Conservation (phyloP, 2,797 vertebrate species). For the Lacerta agilis region DNA sequence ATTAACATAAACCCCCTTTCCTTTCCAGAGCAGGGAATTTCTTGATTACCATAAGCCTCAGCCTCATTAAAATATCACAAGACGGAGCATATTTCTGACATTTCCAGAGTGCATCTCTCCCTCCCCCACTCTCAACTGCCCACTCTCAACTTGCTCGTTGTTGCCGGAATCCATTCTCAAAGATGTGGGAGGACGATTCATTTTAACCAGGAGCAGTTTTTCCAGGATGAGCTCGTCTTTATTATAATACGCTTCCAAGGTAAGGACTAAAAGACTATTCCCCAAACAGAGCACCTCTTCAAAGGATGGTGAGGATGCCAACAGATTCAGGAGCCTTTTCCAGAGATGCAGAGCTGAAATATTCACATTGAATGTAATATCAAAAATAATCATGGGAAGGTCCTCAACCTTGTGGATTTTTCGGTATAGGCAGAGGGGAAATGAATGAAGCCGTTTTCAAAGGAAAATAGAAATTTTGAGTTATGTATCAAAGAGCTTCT, state of each 20-base stretch:
- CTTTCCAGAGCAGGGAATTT: constrained; percentile 55
- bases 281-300: constrained; percentile 49
- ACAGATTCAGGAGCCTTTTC: neutral
- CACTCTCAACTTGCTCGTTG: constrained; percentile 4
- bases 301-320: constrained; percentile 42
- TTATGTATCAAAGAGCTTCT: neutral
- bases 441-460: neutral
- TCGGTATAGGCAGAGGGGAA: neutral
- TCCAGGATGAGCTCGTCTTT: constrained; percentile 15
- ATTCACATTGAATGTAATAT: neutral
- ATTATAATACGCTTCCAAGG: neutral
- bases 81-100: constrained; percentile 55
- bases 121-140: constrained; percentile 39
- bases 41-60: constrained; percentile 64
- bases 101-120: constrained; percentile 38
- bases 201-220: constrained; percentile 46
- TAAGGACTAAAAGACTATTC: constrained; percentile 26
- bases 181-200: constrained; percentile 43
- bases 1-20: constrained; percentile 59
- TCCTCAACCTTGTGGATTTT: neutral
- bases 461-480: neutral
- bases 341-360: neutral
- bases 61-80: constrained; percentile 63
- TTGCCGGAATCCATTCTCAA: constrained; percentile 61
- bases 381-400: neutral